Conservation (phyloP, 2,888 invertebrate species). For the Brenthis daphne region DNA sequence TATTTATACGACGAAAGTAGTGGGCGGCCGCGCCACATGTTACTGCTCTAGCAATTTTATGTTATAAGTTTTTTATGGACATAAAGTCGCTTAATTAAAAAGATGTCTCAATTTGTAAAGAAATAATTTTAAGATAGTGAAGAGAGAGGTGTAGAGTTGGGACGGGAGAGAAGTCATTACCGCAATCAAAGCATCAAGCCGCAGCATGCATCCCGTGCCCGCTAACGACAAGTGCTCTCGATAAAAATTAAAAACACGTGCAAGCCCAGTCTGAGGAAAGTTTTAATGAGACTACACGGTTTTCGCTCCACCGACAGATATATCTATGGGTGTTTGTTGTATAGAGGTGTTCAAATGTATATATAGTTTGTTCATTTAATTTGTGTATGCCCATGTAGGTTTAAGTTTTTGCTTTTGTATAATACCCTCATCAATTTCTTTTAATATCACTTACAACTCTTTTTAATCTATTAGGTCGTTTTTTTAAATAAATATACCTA, state of each 20-base stretch:
- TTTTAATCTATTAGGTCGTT: no score
- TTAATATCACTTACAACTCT: no score
- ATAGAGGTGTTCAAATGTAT: neutral
- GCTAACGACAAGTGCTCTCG: constrained; percentile 80
- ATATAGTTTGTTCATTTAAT: constrained; percentile 3
- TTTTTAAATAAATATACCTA: no score
- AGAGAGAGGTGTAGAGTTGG: constrained; percentile 61
- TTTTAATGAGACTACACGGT: constrained; percentile 80
- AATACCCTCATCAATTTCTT: no score
- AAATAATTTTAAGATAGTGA: constrained; percentile 74
- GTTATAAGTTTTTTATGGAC: constrained; percentile 33
- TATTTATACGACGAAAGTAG: constrained; percentile 22
- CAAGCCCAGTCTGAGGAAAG: constrained; percentile 80
- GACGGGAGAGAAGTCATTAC: constrained; percentile 75
- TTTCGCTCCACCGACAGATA: constrained; percentile 57
- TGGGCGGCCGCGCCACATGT: constrained; percentile 27
- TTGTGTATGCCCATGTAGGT: neutral
- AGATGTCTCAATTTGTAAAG: constrained; percentile 69
- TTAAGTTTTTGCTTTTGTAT: neutral
- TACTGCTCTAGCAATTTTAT: constrained; percentile 28
- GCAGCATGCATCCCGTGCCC: constrained; percentile 54
- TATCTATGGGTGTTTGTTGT: constrained; percentile 19
- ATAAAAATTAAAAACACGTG: constrained; percentile 83
- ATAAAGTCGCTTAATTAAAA: constrained; percentile 55
- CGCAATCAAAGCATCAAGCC: constrained; percentile 79